Evolutionary conservation across 2,888 invertebrate species (phyloP).

Genomic region (Leptopilina syphax): DNA sequence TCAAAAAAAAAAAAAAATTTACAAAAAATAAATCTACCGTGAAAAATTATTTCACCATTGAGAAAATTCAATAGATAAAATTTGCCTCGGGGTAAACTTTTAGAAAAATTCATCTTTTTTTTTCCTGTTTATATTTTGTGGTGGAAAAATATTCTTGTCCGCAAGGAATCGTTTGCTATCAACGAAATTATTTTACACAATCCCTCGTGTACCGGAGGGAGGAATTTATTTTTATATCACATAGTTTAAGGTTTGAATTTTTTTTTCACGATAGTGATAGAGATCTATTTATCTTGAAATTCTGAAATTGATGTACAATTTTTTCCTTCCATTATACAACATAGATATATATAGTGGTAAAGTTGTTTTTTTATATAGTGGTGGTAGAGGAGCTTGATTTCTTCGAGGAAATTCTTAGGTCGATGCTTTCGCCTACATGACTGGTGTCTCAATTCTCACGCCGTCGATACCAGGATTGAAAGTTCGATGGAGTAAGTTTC

Average conservation of each 20-base stretch:
- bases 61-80: too few species aligned
- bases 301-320: background rate
- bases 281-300: slow-evolving; percentile 11
- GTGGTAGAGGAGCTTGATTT: slow-evolving; percentile 57
- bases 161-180: background rate
- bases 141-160: background rate
- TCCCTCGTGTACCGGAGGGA: background rate
- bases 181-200: slow-evolving; percentile 6
- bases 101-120: too few species aligned
- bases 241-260: slow-evolving; percentile 5
- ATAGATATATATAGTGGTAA: background rate
- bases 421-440: slow-evolving; percentile 61
- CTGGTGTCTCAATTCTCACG: slow-evolving; percentile 66
- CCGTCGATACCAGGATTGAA: slow-evolving; percentile 59
- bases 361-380: slow-evolving; percentile 42
- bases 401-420: slow-evolving; percentile 56
- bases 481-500: slow-evolving; percentile 47
- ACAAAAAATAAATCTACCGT: background rate
- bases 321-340: background rate
- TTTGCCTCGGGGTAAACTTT: too few species aligned
- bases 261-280: background rate
- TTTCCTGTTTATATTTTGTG: too few species aligned
- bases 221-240: slow-evolving; percentile 6
- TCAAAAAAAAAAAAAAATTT: background rate
- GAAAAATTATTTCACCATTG: too few species aligned